Conservation (phyloP, 2,113 vertebrate genomes). For the Chiloscyllium plagiosum region DNA sequence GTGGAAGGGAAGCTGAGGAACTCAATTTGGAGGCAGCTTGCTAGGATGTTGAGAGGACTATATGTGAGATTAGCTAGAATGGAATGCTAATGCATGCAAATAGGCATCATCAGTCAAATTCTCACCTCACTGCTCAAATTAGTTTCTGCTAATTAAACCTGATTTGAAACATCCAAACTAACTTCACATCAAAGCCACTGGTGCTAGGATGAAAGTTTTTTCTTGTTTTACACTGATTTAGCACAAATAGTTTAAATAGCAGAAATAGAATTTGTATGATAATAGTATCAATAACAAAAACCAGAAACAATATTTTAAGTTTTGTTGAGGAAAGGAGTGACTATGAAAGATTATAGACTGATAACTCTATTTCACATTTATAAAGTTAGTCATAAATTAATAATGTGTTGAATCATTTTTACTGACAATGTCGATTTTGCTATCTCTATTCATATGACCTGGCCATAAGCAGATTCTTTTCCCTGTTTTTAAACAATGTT, state of each 20-base stretch:
- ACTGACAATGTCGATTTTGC: neutral
- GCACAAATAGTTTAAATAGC: neutral
- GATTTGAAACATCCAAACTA: neutral
- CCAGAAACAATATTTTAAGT: neutral
- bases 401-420: neutral
- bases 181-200: neutral
- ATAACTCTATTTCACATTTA: neutral
- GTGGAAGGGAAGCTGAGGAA: too few species aligned
- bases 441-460: neutral
- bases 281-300: neutral
- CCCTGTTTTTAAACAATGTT: too few species aligned
- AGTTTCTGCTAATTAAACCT: neutral
- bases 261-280: neutral
- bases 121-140: too few species aligned
- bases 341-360: neutral
- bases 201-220: neutral
- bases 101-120: too few species aligned
- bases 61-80: too few species aligned
- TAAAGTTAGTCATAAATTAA: neutral
- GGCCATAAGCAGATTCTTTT: too few species aligned
- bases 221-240: neutral
- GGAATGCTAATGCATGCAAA: too few species aligned
- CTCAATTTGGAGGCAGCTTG: too few species aligned
- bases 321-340: neutral
- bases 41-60: too few species aligned